These are phyloP conservation scores for Apaloderma vittatum DNA, from an alignment of 2,113 vertebrate genomes.

Conservation along the genomic window DNA sequence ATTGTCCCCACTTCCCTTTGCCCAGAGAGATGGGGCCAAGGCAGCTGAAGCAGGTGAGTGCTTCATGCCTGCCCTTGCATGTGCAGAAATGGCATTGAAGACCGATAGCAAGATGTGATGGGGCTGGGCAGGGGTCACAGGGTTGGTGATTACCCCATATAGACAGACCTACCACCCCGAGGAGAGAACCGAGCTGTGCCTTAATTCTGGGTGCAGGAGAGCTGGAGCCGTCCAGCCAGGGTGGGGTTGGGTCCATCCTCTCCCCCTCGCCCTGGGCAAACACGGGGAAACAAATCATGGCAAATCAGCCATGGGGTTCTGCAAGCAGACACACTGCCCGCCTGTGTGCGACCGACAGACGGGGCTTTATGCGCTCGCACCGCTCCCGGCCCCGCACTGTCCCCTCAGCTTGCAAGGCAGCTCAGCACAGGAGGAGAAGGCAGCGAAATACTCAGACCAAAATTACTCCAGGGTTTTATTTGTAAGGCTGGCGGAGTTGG, in stretches of 20 bases:
- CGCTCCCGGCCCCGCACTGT: accelerated
- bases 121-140: neutral
- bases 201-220: neutral
- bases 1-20: accelerated
- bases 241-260: neutral
- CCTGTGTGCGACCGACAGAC: neutral
- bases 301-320: neutral
- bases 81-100: neutral
- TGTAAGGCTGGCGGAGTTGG: slow-evolving; percentile 4
- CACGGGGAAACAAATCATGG: neutral
- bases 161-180: neutral
- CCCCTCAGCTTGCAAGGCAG: neutral
- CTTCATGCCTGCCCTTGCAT: neutral
- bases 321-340: neutral
- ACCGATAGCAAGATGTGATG: accelerated
- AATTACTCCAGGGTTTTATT: neutral
- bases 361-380: neutral
- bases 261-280: neutral
- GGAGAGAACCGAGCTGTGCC: neutral
- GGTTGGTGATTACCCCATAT: neutral
- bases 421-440: accelerated
- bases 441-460: slow-evolving; percentile 6
- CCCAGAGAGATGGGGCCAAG: neutral
- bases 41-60: neutral
- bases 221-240: neutral